Conservation (phyloP, 2,113 vertebrate species). For the Vidua macroura region DNA sequence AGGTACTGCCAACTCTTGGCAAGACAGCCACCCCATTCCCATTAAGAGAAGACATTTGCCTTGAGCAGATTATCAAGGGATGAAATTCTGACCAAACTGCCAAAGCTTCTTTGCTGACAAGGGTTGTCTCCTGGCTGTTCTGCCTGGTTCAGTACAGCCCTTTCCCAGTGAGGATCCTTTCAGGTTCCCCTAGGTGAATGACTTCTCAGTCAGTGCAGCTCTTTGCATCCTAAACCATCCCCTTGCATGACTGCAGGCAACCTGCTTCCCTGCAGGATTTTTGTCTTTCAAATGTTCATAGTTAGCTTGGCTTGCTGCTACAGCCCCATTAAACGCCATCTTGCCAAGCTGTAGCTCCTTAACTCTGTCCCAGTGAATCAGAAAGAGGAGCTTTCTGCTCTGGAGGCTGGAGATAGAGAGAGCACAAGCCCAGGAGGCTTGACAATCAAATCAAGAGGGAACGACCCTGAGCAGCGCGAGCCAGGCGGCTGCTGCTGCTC, state of each 20-base stretch:
- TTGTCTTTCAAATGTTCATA: slow-evolving; percentile 2
- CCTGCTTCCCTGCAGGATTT: background rate
- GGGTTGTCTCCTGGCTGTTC: background rate
- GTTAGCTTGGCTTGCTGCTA: background rate
- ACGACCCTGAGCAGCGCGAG: background rate
- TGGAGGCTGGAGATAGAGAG: slow-evolving; percentile 41
- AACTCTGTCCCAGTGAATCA: slow-evolving; percentile 33
- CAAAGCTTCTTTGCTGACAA: background rate
- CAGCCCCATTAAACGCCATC: background rate
- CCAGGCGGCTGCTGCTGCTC: background rate
- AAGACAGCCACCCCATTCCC: background rate
- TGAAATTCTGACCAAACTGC: background rate
- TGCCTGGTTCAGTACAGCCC: background rate
- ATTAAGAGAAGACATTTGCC: background rate
- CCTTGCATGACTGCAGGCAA: background rate
- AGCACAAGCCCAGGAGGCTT: background rate
- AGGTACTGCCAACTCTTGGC: background rate
- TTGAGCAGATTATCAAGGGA: background rate
- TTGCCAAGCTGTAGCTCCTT: slow-evolving; percentile 48
- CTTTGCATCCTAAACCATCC: slow-evolving; percentile 28
- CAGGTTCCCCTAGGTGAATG: background rate
- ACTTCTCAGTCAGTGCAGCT: background rate
- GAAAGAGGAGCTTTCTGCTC: slow-evolving; percentile 33
- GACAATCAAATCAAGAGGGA: slow-evolving; percentile 46
- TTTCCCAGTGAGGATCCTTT: background rate